Base-by-base conservation (phyloP, 2,113 vertebrate species). In the Sialia sialis region DNA sequence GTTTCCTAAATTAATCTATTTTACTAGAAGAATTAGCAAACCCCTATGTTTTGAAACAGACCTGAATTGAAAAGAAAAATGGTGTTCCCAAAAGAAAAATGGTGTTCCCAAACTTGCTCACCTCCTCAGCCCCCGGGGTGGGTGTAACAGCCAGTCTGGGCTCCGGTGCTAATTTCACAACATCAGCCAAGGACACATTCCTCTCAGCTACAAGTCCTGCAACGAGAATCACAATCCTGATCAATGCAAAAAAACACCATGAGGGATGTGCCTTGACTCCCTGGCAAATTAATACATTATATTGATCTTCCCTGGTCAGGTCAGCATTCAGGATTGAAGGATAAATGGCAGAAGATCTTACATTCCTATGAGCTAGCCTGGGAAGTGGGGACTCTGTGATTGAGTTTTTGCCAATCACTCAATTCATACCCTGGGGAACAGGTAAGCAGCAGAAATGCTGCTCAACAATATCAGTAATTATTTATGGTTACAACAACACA, bases 81-180 rank as follows among this genome's bases (percentile, higher is more conserved):
- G 29, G 27, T 8, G 34, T 87, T 87, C 32, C 38, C 81, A n/a
- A 82, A 51, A 30, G 10, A 48, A 73, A 72, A 92, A 54, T 10
- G 29, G 30, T 9, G 34, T 87, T 87, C 27, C 38, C 81, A 83
- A 52, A 32, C 10, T 87, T 59, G 22, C 90, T 96, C 93, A 99
- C 99, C 99, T 98, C 94, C 78, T 97, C 89, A 14, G 98, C 97
- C 66, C 97, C 90, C 1, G 96, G 70, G 0, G 95, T 75, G 2
- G 99, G 99, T 3, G 92, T 98, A 22, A 96, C 98, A 34, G 97
- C 98, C 49, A 99, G 89, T 39, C 92, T 98, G 32, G 98, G 98
- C 27, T 96, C 95, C 0, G 98, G 97, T 30, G 98, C 98, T 60
- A 94, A 97, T 91, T 98, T 98, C 94, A 99, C 92, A 3, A 93